phyloP scores from a whole-genome alignment of 2,888 invertebrate genomes.

The Coelinius sp. region DNA sequence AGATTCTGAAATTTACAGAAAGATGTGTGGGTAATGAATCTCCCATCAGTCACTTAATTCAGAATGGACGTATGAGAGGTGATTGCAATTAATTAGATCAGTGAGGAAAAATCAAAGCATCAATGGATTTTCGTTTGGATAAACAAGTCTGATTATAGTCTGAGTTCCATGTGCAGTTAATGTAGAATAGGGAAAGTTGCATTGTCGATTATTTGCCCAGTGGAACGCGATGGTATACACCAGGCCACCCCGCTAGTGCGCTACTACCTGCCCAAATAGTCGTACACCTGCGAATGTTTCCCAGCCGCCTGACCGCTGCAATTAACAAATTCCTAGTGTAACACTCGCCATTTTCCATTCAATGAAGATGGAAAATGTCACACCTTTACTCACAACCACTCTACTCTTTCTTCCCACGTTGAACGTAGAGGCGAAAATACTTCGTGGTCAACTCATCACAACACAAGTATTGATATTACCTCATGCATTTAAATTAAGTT shows the following conservation, averaged over 20 bases:
- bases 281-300: neutral
- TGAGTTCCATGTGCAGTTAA: neutral
- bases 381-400: conserved; percentile 38
- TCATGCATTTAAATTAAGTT: neutral
- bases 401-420: conserved; percentile 38
- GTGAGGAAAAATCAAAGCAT: too few relatives aligned
- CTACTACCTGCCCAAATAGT: conserved; percentile 19
- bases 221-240: neutral
- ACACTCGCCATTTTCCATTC: neutral
- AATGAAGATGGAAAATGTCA: conserved; percentile 26
- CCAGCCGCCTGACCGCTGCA: conserved; percentile 19
- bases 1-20: too few relatives aligned
- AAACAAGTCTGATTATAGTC: too few relatives aligned
- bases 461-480: conserved; percentile 48
- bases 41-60: too few relatives aligned
- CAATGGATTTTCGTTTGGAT: too few relatives aligned
- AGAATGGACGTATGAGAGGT: too few relatives aligned
- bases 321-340: neutral
- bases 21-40: too few relatives aligned
- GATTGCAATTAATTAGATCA: too few relatives aligned
- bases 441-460: conserved; percentile 55
- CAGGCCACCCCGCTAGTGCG: conserved; percentile 17
- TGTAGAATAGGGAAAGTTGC: neutral
- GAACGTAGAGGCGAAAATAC: conserved; percentile 51
- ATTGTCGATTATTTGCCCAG: neutral